phyloP scores from a whole-genome alignment of 2,888 invertebrate genomes.

The Ceratothoa steindachneri region DNA sequence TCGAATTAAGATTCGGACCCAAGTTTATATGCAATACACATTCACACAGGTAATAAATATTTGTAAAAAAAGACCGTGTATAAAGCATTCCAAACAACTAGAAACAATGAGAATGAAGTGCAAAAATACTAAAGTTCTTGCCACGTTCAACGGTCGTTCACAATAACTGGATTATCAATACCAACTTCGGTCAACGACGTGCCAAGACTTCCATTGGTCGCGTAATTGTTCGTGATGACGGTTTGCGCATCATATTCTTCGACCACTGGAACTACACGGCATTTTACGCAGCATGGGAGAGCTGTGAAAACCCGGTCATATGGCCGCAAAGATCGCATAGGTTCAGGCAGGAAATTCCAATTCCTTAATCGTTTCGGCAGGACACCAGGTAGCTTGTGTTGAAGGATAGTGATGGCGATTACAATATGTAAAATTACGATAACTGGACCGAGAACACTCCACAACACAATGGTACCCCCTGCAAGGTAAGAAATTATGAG shows the following conservation, averaged over 20 bases:
- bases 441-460: constrained; percentile 51
- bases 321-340: constrained; percentile 54
- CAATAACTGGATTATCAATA: neutral
- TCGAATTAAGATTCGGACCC: too few species aligned
- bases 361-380: constrained; percentile 51
- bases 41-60: too few species aligned
- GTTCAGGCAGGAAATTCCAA: constrained; percentile 55
- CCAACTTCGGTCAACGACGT: neutral
- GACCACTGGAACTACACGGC: constrained; percentile 3
- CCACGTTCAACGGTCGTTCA: neutral
- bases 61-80: too few species aligned
- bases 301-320: constrained; percentile 52
- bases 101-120: too few species aligned
- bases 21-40: too few species aligned
- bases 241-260: neutral
- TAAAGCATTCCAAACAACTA: too few species aligned
- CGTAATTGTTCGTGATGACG: neutral
- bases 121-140: too few species aligned
- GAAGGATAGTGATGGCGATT: constrained; percentile 52
- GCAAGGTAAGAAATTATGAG: too few species aligned
- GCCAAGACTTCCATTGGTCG: neutral
- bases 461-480: constrained; percentile 51
- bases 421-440: constrained; percentile 49
- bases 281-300: constrained; percentile 47
- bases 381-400: constrained; percentile 50